phyloP scores from a whole-genome alignment of 2,797 vertebrate species.

The Melanotaenia nigrans region DNA sequence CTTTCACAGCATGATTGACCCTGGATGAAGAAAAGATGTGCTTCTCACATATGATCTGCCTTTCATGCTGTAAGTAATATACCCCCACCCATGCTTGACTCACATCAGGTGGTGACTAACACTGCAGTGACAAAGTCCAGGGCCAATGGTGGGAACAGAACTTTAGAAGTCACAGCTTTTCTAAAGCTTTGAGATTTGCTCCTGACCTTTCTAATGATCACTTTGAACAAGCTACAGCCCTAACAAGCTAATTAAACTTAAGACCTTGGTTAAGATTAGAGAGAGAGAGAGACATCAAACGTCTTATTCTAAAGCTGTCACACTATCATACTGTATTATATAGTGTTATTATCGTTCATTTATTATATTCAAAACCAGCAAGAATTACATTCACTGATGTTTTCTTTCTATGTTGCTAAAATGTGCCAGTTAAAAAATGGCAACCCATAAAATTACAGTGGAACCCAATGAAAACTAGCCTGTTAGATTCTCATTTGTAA shows the following conservation, averaged over 20 bases:
- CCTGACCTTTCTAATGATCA: slow-evolving; percentile 8
- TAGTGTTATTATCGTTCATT: no score
- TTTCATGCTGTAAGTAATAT: no score
- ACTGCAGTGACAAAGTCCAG: background rate
- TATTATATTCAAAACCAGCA: no score
- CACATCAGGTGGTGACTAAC: background rate
- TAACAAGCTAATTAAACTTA: slow-evolving; percentile 3
- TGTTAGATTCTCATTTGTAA: slow-evolving; percentile 6
- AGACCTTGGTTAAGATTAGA: background rate
- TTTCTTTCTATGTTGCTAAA: no score
- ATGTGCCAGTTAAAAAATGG: background rate
- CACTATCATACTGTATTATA: no score
- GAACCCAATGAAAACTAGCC: background rate
- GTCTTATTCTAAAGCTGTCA: no score
- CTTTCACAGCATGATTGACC: background rate
- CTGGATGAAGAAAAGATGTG: no score
- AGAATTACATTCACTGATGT: no score
- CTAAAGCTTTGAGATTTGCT: background rate
- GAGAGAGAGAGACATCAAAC: no score
- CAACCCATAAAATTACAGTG: background rate
- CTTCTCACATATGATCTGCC: no score
- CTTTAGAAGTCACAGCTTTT: background rate
- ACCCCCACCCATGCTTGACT: no score
- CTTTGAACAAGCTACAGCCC: slow-evolving; percentile 7
- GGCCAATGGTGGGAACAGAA: background rate